phyloP scores from a whole-genome alignment of 2,888 invertebrate genomes.

The Celastrina argiolus region DNA sequence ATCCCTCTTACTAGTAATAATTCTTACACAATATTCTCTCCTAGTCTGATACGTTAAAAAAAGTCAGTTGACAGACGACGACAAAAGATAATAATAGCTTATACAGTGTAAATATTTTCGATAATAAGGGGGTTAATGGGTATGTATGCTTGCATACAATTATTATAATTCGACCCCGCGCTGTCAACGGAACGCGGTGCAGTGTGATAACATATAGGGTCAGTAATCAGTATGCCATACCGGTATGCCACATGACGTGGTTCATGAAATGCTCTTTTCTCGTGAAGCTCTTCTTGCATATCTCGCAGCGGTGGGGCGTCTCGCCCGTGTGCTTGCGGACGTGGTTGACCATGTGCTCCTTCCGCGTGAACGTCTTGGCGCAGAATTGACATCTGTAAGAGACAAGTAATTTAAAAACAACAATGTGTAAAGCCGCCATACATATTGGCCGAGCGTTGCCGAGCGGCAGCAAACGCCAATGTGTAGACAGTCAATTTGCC shows the following conservation, averaged over 20 bases:
- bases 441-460: too few relatives aligned
- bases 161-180: background rate
- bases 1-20: too few relatives aligned
- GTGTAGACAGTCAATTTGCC: too few relatives aligned
- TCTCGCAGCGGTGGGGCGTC: conserved; percentile 86
- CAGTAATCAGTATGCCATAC: conserved; percentile 45
- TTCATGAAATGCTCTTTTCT: conserved; percentile 88
- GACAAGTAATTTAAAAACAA: too few relatives aligned
- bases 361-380: conserved; percentile 86
- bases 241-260: conserved; percentile 88
- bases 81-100: too few relatives aligned
- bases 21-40: too few relatives aligned
- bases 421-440: background rate
- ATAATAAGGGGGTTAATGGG: too few relatives aligned
- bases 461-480: too few relatives aligned
- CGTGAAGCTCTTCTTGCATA: conserved; percentile 88
- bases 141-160: too few relatives aligned
- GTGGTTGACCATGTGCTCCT: conserved; percentile 88
- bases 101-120: too few relatives aligned
- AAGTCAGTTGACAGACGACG: too few relatives aligned
- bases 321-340: conserved; percentile 87
- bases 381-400: conserved; percentile 82
- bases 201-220: background rate
- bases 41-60: too few relatives aligned
- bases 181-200: background rate